These are phyloP conservation scores for Alcedo atthis DNA, from an alignment of 2,797 vertebrate species.

Conservation along the genomic window DNA sequence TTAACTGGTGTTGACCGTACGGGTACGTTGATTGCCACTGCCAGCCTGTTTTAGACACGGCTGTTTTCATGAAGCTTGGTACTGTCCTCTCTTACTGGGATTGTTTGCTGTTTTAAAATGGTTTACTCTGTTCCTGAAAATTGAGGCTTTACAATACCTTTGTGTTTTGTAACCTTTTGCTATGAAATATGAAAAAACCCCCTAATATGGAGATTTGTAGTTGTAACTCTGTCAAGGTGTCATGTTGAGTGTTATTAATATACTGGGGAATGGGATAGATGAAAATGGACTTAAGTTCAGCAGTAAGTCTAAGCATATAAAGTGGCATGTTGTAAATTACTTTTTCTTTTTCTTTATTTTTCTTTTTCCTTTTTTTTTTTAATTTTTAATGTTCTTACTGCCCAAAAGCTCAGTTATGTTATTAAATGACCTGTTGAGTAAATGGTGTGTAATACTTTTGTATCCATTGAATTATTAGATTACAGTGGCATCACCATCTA, in stretches of 20 bases:
- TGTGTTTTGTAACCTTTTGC: neutral
- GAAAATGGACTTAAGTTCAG: neutral
- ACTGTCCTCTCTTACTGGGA: neutral
- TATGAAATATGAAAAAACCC: neutral
- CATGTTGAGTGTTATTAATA: neutral
- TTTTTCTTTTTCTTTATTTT: neutral
- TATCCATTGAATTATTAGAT: neutral
- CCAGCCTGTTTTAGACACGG: neutral
- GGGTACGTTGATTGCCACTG: neutral
- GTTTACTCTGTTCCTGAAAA: neutral
- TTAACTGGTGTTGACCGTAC: neutral
- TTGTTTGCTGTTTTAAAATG: neutral
- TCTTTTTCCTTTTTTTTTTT: rapidly evolving
- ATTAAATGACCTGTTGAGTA: neutral
- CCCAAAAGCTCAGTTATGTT: neutral
- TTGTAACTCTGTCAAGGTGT: neutral
- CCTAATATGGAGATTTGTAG: neutral
- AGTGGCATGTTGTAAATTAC: rapidly evolving
- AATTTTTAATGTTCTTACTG: neutral
- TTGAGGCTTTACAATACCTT: neutral
- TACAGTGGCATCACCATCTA: neutral
- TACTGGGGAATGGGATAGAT: neutral
- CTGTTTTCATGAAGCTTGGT: neutral
- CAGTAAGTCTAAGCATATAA: neutral
- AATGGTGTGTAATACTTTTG: rapidly evolving